Evolutionary conservation across 2,888 invertebrate species (phyloP).

Genomic region (Diarsia mendica): DNA sequence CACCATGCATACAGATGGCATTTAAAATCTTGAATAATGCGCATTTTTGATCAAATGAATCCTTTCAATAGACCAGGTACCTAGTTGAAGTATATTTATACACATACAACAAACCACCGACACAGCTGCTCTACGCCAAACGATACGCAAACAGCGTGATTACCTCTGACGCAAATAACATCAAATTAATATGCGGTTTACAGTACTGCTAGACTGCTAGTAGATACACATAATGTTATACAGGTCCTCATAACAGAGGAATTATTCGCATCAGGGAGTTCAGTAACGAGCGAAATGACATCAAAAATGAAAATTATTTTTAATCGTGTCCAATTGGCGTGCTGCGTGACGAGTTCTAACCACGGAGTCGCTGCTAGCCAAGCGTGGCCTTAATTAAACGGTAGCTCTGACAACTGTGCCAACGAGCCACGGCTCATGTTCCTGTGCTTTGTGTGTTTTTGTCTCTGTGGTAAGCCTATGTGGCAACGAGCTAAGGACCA

Average conservation of each 20-base stretch:
- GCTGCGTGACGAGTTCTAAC: constrained; percentile 77
- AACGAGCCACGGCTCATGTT: constrained; percentile 38
- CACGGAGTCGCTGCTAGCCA: constrained; percentile 78
- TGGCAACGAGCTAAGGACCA: not conserved
- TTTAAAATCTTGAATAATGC: not conserved
- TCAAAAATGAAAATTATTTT: constrained; percentile 90
- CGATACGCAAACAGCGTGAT: constrained; percentile 41
- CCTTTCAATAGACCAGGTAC: not conserved
- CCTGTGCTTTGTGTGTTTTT: constrained; percentile 52
- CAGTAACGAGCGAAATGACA: constrained; percentile 87
- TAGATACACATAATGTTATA: constrained; percentile 50
- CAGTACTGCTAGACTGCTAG: constrained; percentile 50
- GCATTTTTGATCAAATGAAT: not conserved
- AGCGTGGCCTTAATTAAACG: constrained; percentile 88
- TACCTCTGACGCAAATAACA: constrained; percentile 52
- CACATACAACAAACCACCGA: not conserved
- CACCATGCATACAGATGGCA: not conserved
- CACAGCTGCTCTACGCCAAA: constrained; percentile 11
- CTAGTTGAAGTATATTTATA: not conserved
- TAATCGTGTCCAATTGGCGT: constrained; percentile 88
- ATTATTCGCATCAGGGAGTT: constrained; percentile 84
- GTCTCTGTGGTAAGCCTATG: constrained; percentile 13
- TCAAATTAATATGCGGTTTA: constrained; percentile 49
- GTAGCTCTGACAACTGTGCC: constrained; percentile 74
- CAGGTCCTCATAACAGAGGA: constrained; percentile 74